Base-by-base conservation (phyloP, 2,888 invertebrate species). In the Priocnemis perturbator region DNA sequence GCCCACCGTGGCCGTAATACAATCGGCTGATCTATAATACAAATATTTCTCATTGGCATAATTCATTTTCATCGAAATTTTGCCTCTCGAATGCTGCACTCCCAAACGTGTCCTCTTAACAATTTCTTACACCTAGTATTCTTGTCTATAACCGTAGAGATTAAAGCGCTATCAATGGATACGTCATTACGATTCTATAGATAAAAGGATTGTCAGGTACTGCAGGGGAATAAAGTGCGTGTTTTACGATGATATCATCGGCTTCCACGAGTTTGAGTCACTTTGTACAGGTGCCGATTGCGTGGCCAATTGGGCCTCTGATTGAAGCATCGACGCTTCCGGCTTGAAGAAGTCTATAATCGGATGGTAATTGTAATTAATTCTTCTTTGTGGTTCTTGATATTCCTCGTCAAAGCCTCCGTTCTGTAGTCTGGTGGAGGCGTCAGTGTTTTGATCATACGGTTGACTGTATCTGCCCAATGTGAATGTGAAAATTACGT, bases 341-440 rank as follows among this genome's bases (percentile, higher is more conserved):
- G 89, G 87, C 74, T 92, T 93, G 86, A 95, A 95, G 86, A 95
- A 95, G 83, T 95, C 95, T 77, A 95, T 95, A 58, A 95, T 95
- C 0, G 95, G 95, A 88, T 95, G 95, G 82, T 95, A 95, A 85
- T 93, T 95, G 85, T 95, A 95, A 89, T 95, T 95, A 52, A 95
- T 91, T 82, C 93, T 91, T 82, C 92, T 91, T 19, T 85, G 83
- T 14, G 81, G 80, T n/a, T 88, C 86, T 19, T 87, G 87, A 57
- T 87, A 87, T 37, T 89, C 88, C 1, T 88, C 88, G 65, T 85
- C 87, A 61, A 87, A 87, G n/a, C 83, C 83, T 19, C 83, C 81
- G 55, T 81, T 84, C 57, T 85, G 86, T 1, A 85, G 48, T 26
- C 81, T 77, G 30, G 81, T 67, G 14, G 80, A 64, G 11, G 81